phyloP scores from a whole-genome alignment of 2,797 vertebrate species.

The Podarcis lilfordi region DNA sequence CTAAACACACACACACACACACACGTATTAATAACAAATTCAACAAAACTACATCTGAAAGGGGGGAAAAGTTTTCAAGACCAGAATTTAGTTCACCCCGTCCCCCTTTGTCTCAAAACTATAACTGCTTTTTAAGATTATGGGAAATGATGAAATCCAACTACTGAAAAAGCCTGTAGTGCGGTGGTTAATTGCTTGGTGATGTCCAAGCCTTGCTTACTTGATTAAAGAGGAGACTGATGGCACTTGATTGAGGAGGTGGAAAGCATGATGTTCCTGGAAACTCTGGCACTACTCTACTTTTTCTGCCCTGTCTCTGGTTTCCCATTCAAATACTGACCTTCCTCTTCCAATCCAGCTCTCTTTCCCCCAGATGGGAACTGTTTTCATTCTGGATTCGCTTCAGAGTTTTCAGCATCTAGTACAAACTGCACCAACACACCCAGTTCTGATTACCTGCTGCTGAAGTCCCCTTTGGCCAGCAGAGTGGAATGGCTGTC shows the following conservation, averaged over 20 bases:
- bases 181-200: not conserved
- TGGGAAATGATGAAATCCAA: not conserved
- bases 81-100: not conserved
- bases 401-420: not conserved
- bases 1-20: not conserved
- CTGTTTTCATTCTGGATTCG: not conserved
- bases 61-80: not conserved
- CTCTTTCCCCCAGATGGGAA: not conserved
- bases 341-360: not conserved
- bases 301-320: not conserved
- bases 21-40: not conserved
- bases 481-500: constrained; percentile 49
- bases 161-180: not conserved
- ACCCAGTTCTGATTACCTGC: constrained; percentile 59
- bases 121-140: not conserved
- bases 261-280: not conserved
- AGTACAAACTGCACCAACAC: not conserved
- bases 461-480: constrained; percentile 30
- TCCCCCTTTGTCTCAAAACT: not conserved
- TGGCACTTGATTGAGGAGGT: not conserved
- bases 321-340: not conserved
- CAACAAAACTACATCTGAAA: too few species aligned
- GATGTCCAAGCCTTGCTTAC: not conserved
- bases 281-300: not conserved
- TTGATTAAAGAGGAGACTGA: not conserved